Percentiles rank a stretch among this genome's conserved stretches.
Conservation (phyloP, 2,113 vertebrate species). For the Vanacampus margaritifer region DNA sequence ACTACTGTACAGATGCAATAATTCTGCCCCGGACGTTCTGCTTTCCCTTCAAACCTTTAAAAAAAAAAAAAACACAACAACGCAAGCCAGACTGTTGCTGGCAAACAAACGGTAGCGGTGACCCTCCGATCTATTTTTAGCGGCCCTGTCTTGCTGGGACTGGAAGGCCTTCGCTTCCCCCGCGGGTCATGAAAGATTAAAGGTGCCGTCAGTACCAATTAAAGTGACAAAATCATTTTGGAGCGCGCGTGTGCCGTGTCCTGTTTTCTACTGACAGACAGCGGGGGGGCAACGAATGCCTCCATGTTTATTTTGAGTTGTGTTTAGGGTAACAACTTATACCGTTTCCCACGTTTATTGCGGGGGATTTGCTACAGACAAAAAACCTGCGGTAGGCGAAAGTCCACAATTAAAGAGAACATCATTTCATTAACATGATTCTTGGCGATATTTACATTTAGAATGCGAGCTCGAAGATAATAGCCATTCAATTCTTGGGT, state of each 20-base stretch:
- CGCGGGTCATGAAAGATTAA: conserved; percentile 57
- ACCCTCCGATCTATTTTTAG: conserved; percentile 50
- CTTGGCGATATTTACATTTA: too few species aligned
- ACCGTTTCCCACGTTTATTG: too few species aligned
- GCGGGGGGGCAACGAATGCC: background rate
- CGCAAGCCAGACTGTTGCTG: conserved; percentile 12
- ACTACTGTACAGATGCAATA: background rate
- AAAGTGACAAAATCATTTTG: conserved; percentile 40
- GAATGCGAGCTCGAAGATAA: too few species aligned
- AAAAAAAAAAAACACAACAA: background rate
- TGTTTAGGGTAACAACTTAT: too few species aligned
- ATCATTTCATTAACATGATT: too few species aligned
- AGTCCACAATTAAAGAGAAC: too few species aligned
- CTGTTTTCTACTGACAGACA: conserved; percentile 14
- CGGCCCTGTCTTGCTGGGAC: conserved; percentile 25
- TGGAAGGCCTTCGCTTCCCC: conserved; percentile 36
- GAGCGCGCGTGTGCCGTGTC: conserved; percentile 12
- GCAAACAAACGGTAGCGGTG: conserved; percentile 36
- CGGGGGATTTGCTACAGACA: too few species aligned
- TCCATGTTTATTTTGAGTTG: background rate
- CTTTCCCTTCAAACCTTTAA: background rate
- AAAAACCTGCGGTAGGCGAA: too few species aligned
- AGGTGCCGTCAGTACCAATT: conserved; percentile 41
- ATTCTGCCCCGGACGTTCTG: background rate
- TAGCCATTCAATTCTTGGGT: too few species aligned